Percentiles rank a stretch among this genome's conserved stretches.
Evolutionary conservation across 2,113 vertebrate genomes (phyloP).

Genomic region (Nothobranchius kuhntae): DNA sequence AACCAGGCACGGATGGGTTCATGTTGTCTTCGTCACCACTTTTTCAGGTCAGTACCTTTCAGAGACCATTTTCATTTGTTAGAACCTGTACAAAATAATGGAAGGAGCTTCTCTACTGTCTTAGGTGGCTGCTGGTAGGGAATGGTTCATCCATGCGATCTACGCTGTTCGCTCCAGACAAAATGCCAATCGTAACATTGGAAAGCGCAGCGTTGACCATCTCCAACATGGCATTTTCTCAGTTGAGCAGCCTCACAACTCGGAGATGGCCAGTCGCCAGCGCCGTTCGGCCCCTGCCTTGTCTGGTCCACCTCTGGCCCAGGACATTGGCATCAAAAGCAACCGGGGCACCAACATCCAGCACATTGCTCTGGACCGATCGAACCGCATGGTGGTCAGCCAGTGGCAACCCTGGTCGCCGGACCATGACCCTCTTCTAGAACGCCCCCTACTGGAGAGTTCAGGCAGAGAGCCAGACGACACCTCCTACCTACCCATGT

Average conservation of each 20-base stretch:
- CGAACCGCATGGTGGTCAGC: conserved; percentile 65
- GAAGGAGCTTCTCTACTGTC: conserved; percentile 8
- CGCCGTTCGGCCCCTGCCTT: conserved; percentile 59
- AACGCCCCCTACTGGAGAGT: conserved; percentile 71
- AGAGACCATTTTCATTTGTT: not conserved
- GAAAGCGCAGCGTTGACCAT: conserved; percentile 77
- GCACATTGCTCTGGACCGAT: conserved; percentile 71
- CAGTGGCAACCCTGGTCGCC: conserved; percentile 71
- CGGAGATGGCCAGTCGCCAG: conserved; percentile 4
- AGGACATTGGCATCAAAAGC: conserved; percentile 69
- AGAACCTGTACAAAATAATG: not conserved
- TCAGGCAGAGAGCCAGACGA: conserved; percentile 58
- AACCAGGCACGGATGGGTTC: conserved; percentile 78
- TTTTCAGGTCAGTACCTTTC: conserved; percentile 72
- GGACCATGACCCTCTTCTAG: conserved; percentile 30
- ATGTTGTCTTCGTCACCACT: conserved; percentile 74
- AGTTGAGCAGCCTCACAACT: conserved; percentile 8
- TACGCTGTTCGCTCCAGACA: conserved; percentile 73
- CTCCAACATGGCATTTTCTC: conserved; percentile 59
- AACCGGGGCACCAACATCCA: conserved; percentile 80
- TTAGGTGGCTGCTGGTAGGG: conserved; percentile 76
- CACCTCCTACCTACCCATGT: conserved; percentile 55
- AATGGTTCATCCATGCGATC: conserved; percentile 80
- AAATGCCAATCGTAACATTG: conserved; percentile 70
- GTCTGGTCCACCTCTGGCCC: conserved; percentile 13